A percentile compares a stretch with the other conserved stretches of the same genome.
Conservation (phyloP, 2,113 vertebrate species). For the Xiphorhynchus elegans region DNA sequence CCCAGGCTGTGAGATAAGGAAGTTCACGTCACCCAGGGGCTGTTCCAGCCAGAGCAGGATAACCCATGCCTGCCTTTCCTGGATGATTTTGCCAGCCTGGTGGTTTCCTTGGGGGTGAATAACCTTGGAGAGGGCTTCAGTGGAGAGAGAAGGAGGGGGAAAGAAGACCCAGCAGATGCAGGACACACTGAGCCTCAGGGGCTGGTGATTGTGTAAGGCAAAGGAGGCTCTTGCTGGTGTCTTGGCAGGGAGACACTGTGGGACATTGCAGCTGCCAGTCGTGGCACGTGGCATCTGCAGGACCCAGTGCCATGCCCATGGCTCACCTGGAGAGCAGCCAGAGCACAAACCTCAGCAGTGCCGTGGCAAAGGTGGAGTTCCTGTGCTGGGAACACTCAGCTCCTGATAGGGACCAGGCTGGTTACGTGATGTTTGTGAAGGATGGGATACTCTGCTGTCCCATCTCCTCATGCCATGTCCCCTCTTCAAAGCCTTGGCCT, state of each 20-base stretch:
- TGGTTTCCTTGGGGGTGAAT: background rate
- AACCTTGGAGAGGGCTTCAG: background rate
- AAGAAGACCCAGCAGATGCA: background rate
- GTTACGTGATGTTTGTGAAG: background rate
- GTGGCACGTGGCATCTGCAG: rapidly evolving
- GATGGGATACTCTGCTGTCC: rapidly evolving
- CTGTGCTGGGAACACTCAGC: rapidly evolving
- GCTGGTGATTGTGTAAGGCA: background rate
- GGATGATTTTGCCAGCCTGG: background rate
- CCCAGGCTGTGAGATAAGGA: background rate
- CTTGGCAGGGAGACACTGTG: background rate
- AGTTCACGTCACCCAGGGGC: background rate
- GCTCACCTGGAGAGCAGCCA: rapidly evolving
- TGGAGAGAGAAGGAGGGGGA: background rate
- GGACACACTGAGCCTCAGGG: background rate
- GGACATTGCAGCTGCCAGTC: background rate
- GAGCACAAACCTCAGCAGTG: background rate
- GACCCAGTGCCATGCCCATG: rapidly evolving
- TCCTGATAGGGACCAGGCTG: background rate
- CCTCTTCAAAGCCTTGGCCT: background rate
- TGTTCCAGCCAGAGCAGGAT: background rate
- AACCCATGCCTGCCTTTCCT: background rate
- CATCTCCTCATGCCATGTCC: rapidly evolving
- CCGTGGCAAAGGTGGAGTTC: background rate
- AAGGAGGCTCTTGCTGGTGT: background rate